Base-by-base conservation (phyloP, 2,888 invertebrate species). In the Epirrita christyi region DNA sequence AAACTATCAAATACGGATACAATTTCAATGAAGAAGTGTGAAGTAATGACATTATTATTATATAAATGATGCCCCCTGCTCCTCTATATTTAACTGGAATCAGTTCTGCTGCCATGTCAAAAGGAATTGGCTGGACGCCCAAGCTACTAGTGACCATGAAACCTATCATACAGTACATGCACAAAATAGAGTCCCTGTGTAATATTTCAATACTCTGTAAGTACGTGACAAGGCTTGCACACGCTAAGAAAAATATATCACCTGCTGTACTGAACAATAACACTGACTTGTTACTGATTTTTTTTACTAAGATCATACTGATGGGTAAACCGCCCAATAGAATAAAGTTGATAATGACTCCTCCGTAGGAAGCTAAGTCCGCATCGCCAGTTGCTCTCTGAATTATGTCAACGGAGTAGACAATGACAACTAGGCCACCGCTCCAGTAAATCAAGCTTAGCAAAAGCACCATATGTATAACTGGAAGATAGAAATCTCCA, bases 21-120 rank as follows among this genome's bases (percentile, higher is more conserved):
- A 43, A 11, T 53, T 58, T 58, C 15, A 58, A 21, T 6, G 52
- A 53, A 7, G 58, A 38, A 0, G 58, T 52, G 32, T 53, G 48
- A 13, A 48, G n/a, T 8, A 47, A 10, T 9, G 42, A 45, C 15
- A 52, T 38, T 15, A 21, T 40, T n/a, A 55, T 52, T n/a, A 48
- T 29, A 43, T 52, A 59, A 8, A 55, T 1, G 32, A 47, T 8
- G 47, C 55, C n/a, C 51, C 55, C 7, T 32, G 32, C 32, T 32
- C 32, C 32, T 32, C 32, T 32, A 32, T 32, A 32, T 6, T 32
- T 32, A 7, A 32, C 32, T 9, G 32, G 32, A 6, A 32, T 7
- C 9, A 32, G 7, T 32, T 32, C 32, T 7, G 32, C 32, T 9
- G 32, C 32, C 32, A 32, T 32, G 8, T 32, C 32, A 32, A 7